Conservation (phyloP, 35 echinoderm and acorn worm species). For the Hemicentrotus pulcherrimus region DNA sequence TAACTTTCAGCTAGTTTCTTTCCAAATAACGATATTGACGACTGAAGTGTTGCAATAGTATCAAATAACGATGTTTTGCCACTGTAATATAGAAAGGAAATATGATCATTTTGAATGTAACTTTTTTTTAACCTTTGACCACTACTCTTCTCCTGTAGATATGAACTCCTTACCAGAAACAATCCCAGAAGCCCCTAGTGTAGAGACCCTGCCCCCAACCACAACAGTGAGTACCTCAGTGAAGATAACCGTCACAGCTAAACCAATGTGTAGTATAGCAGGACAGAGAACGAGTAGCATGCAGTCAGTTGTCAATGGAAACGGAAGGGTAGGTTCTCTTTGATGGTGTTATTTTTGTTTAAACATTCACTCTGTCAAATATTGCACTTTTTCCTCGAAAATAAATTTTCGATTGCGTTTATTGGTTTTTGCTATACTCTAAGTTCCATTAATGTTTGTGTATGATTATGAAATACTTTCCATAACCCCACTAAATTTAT, state of each 20-base stretch:
- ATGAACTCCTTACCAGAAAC: conserved; percentile 45
- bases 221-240: conserved; percentile 61
- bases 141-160: not conserved
- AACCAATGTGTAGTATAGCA: conserved; percentile 46
- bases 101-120: not conserved
- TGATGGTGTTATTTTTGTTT: not conserved
- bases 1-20: too few relatives aligned
- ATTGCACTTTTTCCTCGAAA: not conserved
- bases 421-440: too few relatives aligned
- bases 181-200: conserved; percentile 44
- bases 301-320: conserved; percentile 43
- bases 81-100: not conserved
- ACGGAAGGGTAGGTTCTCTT: conserved; percentile 10
- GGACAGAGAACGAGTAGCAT: conserved; percentile 11
- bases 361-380: not conserved
- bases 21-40: too few relatives aligned
- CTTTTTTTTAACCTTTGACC: not conserved
- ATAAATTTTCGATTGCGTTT: too few relatives aligned
- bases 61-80: too few relatives aligned
- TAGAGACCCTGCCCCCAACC: conserved; percentile 40
- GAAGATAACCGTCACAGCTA: conserved; percentile 70
- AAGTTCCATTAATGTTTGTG: too few relatives aligned
- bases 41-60: too few relatives aligned
- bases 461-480: too few relatives aligned
- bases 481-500: too few relatives aligned